Base-by-base conservation (phyloP, 2,797 vertebrate species). In the Pelochelys cantorii region DNA sequence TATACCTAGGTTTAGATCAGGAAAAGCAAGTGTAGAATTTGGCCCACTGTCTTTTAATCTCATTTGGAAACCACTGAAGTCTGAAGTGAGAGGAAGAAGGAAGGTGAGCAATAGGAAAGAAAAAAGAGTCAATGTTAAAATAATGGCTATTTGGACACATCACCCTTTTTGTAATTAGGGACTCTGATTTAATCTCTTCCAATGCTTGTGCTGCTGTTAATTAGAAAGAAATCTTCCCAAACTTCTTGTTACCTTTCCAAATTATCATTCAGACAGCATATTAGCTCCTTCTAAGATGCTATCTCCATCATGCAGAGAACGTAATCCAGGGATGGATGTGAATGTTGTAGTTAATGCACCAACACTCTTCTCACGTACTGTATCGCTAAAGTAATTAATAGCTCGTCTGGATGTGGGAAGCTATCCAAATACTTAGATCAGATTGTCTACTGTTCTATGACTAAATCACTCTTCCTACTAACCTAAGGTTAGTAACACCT, bases 141-240 rank as follows among this genome's bases (percentile, higher is more conserved):
- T 27, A 52, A 15, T 77, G 7, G 7, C 25, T 77, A 17, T 57
- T 4, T 3, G 48, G 92, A 62, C 55, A 88, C 60, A 1, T 1
- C 5, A 3, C 0, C 79, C 31, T 18, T 84, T 60, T 82, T 0
- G 0, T 78, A 65, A 56, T 0, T 53, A 4, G 0, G 18, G 7
- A 15, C 37, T 65, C 62, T 83, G 42, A 18, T 48, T 68, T 89
- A 31, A 5, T 48, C 56, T 78, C 71, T 34, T 89, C 85, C 56
- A 74, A 7, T 1, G 11, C 74, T 14, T 54, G 6, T 68, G 79
- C 68, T 82, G n/a, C 1, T 84, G 88, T 94, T 90, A 77, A 31
- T 27, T 78, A 89, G 23, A 18, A 92, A 87, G 79, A 81, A 84
- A 90, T 20, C 27, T 68, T 87, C 18, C 8, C 5, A 54, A 7